Percentiles rank a stretch among this genome's conserved stretches.
These are phyloP conservation scores for Asarcornis scutulata DNA, from an alignment of 2,113 vertebrate species.

Conservation along the genomic window DNA sequence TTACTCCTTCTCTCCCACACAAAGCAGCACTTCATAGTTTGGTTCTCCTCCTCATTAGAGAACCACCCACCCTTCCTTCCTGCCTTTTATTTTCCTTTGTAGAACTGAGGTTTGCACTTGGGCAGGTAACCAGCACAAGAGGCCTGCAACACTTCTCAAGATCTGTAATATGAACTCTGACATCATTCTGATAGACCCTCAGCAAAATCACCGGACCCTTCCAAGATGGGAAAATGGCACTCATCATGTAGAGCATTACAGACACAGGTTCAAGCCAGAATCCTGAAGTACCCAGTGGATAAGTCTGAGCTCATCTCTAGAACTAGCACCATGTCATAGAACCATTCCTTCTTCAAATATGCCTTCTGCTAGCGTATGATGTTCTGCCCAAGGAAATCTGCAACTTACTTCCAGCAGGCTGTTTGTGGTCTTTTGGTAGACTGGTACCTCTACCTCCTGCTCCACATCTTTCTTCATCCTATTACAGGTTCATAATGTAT, in stretches of 20 bases:
- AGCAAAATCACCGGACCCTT: not conserved
- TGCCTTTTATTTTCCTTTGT: not conserved
- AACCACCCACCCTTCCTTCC: not conserved
- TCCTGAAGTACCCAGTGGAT: not conserved
- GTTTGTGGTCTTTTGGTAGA: not conserved
- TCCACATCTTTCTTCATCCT: not conserved
- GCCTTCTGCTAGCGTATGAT: not conserved
- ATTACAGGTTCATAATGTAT: not conserved
- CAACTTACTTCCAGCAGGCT: not conserved
- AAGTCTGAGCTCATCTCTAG: not conserved
- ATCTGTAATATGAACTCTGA: not conserved
- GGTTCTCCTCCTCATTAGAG: not conserved
- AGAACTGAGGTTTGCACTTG: not conserved
- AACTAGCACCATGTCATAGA: not conserved
- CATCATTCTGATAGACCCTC: not conserved
- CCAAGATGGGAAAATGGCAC: not conserved
- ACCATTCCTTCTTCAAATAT: not conserved
- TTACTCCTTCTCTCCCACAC: not conserved
- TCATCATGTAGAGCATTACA: not conserved
- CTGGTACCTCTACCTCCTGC: not conserved
- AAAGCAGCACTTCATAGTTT: not conserved
- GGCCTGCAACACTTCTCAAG: not conserved
- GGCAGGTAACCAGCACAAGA: slow-evolving; percentile 4
- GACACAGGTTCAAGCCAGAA: not conserved
- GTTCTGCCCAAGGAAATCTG: not conserved